Percentiles rank a stretch among this genome's conserved stretches.
Evolutionary conservation across 1,140 invertebrate genomes (phyloP).

Genomic region (Penaeus indicus): DNA sequence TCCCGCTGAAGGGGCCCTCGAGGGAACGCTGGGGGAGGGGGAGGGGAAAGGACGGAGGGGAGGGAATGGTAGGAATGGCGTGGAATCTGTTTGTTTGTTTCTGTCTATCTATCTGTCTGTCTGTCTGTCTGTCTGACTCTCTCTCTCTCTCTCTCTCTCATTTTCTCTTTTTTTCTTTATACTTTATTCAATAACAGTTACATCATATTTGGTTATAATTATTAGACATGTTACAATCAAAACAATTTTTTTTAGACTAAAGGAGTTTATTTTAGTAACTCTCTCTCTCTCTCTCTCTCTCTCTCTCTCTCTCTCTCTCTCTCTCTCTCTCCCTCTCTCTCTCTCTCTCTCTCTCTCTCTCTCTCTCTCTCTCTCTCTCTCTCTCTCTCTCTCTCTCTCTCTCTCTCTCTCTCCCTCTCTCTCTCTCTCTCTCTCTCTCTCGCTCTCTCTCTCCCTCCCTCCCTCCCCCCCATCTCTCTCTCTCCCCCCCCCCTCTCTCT

Average conservation of each 20-base stretch:
- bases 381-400: no score
- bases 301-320: no score
- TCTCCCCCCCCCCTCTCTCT: no score
- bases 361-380: no score
- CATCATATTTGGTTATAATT: no score
- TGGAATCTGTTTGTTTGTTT: background rate
- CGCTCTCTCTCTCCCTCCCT: no score
- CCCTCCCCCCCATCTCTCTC: no score
- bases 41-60: background rate
- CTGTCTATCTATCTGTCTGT: constrained; percentile 32
- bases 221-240: background rate
- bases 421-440: no score
- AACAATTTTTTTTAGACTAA: background rate
- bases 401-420: no score
- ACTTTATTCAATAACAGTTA: background rate
- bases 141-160: constrained; percentile 40
- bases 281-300: no score
- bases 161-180: constrained; percentile 8
- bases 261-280: background rate
- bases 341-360: no score
- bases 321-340: no score
- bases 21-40: background rate
- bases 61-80: background rate
- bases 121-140: background rate
- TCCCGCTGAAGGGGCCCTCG: background rate